Conservation (phyloP, 2,888 invertebrate species). For the Andrena hattorfiana region DNA sequence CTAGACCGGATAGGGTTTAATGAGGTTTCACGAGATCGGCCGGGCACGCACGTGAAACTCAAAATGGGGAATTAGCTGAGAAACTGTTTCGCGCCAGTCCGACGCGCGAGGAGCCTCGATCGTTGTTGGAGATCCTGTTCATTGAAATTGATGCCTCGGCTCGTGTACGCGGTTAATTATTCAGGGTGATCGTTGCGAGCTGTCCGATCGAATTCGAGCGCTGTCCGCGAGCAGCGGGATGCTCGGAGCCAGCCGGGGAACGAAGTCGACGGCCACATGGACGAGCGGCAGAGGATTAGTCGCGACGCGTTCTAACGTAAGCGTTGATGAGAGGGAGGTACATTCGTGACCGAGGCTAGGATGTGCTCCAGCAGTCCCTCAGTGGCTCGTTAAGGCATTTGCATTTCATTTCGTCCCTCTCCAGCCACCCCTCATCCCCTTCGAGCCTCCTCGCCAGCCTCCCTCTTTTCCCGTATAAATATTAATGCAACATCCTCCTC, state of each 20-base stretch:
- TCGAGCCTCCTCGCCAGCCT: slow-evolving; percentile 68
- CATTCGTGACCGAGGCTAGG: slow-evolving; percentile 81
- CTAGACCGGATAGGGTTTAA: slow-evolving; percentile 59
- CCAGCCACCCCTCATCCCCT: slow-evolving; percentile 49
- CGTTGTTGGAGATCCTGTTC: slow-evolving; percentile 4
- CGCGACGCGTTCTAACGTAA: slow-evolving; percentile 73
- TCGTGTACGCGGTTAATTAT: slow-evolving; percentile 14
- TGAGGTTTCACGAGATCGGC: slow-evolving; percentile 58
- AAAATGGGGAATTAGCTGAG: slow-evolving; percentile 51
- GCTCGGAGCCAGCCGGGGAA: slow-evolving; percentile 4
- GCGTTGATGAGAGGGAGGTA: slow-evolving; percentile 82
- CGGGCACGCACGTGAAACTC: slow-evolving; percentile 60
- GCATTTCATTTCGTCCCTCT: slow-evolving; percentile 84
- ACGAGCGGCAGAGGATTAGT: slow-evolving; percentile 44
- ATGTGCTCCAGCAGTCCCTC: slow-evolving; percentile 83
- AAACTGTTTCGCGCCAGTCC: slow-evolving; percentile 30
- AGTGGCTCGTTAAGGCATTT: slow-evolving; percentile 85
- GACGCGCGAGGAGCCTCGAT: not conserved
- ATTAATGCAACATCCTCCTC: slow-evolving; percentile 85
- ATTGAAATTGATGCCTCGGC: not conserved
- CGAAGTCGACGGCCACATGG: slow-evolving; percentile 18
- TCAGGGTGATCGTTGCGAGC: not conserved
- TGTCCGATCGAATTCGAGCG: slow-evolving; percentile 5
- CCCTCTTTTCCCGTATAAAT: slow-evolving; percentile 83
- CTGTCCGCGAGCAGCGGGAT: not conserved